Conservation (phyloP, 1,140 invertebrate species). For the Galleria mellonella region DNA sequence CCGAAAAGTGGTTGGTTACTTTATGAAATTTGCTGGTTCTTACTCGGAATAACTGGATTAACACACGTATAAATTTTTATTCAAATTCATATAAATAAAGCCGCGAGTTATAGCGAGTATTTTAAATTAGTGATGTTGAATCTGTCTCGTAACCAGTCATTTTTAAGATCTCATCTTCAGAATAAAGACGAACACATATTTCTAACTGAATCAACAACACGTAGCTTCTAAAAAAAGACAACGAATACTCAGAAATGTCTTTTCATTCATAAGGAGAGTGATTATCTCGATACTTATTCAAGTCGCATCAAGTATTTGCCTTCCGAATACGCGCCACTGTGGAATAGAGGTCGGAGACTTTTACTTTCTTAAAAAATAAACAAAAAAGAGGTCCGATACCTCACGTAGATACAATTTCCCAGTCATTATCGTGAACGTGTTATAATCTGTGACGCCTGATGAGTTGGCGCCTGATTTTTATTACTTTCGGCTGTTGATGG, state of each 20-base stretch:
- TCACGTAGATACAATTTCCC: conserved; percentile 60
- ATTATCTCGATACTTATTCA: conserved; percentile 24
- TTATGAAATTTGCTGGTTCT: too few relatives aligned
- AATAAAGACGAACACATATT: too few relatives aligned
- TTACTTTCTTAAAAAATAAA: conserved; percentile 47
- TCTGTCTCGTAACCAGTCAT: too few relatives aligned
- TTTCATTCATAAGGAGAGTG: conserved; percentile 14
- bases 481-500: conserved; percentile 22
- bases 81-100: too few relatives aligned
- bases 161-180: too few relatives aligned
- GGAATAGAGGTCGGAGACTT: conserved; percentile 36
- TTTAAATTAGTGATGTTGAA: too few relatives aligned
- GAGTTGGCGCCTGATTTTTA: conserved; percentile 55
- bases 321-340: conserved; percentile 47
- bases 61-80: too few relatives aligned
- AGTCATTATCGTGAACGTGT: conserved; percentile 59
- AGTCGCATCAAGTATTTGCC: conserved; percentile 29
- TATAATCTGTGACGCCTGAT: conserved; percentile 37
- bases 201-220: not conserved
- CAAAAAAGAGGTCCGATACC: conserved; percentile 17
- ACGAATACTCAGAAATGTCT: conserved; percentile 13
- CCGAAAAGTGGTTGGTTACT: too few relatives aligned
- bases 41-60: too few relatives aligned
- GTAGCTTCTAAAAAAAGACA: conserved; percentile 10
- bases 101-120: too few relatives aligned